Evolutionary conservation across 2,113 vertebrate genomes (phyloP).

Genomic region (Tyto alba): DNA sequence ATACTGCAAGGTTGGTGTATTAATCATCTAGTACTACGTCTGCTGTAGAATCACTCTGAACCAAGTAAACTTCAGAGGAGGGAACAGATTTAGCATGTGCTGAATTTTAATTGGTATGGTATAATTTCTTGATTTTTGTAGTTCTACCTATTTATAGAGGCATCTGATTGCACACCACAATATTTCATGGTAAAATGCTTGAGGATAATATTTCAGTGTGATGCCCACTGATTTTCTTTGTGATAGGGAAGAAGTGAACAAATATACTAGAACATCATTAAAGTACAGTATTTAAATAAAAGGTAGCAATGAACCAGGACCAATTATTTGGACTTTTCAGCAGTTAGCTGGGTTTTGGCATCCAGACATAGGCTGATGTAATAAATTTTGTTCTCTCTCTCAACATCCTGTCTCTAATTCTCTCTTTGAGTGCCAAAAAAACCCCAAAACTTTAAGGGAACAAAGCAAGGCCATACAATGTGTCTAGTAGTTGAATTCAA

Average conservation of each 20-base stretch:
- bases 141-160: slow-evolving; percentile 1
- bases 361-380: neutral
- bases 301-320: neutral
- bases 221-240: neutral
- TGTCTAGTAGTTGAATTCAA: neutral
- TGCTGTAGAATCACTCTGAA: neutral
- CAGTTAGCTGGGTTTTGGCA: neutral
- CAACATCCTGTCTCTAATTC: neutral
- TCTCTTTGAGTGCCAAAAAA: neutral
- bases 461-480: neutral
- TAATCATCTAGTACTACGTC: slow-evolving; percentile 14
- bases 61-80: neutral
- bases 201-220: neutral
- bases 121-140: neutral
- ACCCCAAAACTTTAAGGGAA: neutral
- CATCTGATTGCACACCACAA: neutral
- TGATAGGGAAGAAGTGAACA: neutral
- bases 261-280: neutral
- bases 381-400: neutral
- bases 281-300: neutral
- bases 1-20: neutral
- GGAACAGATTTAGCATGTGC: neutral
- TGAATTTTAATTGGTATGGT: slow-evolving; percentile 10
- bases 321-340: neutral
- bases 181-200: neutral